phyloP scores from a whole-genome alignment of 1,140 invertebrate genomes.

The Heliconius hermathena region DNA sequence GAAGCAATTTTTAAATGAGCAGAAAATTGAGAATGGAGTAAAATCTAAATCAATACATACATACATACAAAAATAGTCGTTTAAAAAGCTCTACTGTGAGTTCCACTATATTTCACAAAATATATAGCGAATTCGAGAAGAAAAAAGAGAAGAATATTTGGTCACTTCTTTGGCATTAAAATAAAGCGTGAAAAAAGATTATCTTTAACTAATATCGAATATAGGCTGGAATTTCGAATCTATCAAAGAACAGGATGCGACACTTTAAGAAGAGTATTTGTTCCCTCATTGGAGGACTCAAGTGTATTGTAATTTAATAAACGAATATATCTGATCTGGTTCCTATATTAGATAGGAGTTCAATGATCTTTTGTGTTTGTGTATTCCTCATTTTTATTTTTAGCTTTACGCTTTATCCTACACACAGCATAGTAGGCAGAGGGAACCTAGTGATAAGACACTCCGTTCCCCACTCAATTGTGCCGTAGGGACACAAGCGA shows the following conservation, averaged over 20 bases:
- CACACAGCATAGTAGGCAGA: too few species aligned
- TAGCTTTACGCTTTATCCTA: too few species aligned
- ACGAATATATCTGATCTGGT: not conserved
- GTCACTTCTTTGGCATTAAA: not conserved
- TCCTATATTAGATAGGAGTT: not conserved
- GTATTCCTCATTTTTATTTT: not conserved
- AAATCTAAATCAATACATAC: too few species aligned
- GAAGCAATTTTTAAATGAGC: too few species aligned
- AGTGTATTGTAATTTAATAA: slow-evolving; percentile 9
- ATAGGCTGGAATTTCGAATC: not conserved
- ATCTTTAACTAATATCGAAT: not conserved
- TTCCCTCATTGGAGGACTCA: not conserved
- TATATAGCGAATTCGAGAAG: not conserved
- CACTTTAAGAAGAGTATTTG: not conserved
- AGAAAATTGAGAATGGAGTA: too few species aligned
- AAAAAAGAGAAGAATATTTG: not conserved
- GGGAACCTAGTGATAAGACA: too few species aligned
- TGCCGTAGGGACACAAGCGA: too few species aligned
- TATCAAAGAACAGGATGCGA: not conserved
- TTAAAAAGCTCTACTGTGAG: too few species aligned
- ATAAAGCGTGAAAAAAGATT: not conserved
- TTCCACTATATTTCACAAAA: too few species aligned
- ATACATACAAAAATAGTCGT: too few species aligned
- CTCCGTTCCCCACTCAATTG: too few species aligned
- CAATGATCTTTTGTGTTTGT: not conserved